Base-by-base conservation (phyloP, 2,797 vertebrate genomes). In the Huso huso region DNA sequence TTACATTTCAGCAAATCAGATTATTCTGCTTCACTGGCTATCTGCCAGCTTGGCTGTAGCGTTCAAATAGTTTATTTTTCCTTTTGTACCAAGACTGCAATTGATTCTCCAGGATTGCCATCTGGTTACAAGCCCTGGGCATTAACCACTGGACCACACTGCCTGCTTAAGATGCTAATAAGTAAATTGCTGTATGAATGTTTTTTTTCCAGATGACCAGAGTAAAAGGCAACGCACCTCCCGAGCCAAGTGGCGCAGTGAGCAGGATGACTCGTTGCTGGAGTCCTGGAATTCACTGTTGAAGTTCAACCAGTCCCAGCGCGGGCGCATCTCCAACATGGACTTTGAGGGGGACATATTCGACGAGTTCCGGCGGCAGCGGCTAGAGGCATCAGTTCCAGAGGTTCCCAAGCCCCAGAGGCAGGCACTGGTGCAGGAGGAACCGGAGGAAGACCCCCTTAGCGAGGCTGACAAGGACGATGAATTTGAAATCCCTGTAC, bases 241-340 rank as follows among this genome's bases (percentile, higher is more conserved):
- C 0, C 75, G 81, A 69, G 66, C 76, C 3, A 79, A 74, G 75
- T 79, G 89, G 79, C 84, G 68, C 69, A 89, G 72, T 8, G 88
- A 94, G 58, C 90, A 89, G 71, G 95, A 97, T 0, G 80, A 93
- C 78, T 84, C 77, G 2, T 86, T 95, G 60, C 92, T 87, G 69
- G 94, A 95, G 75, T 98, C 94, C 0, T 98, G 94, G 94, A 90
- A 93, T 73, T 97, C 94, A 2, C 89, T 95, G 71, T 86, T 83
- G 0, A 93, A 93, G 81, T 98, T 98, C 48, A 92, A 98, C 83
- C 93, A 90, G 62, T 92, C 89, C 71, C 96, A 98, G 69, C 89
- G 91, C 0, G 96, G 95, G 1, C 92, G 96, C 68, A 94, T 99
- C 83, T 93, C 93, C 48, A 92, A 91, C 82, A 83, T 90, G 86